A percentile compares a stretch with the other conserved stretches of the same genome.
Conservation (phyloP, 2,888 invertebrate genomes). For the Globia sparganii region DNA sequence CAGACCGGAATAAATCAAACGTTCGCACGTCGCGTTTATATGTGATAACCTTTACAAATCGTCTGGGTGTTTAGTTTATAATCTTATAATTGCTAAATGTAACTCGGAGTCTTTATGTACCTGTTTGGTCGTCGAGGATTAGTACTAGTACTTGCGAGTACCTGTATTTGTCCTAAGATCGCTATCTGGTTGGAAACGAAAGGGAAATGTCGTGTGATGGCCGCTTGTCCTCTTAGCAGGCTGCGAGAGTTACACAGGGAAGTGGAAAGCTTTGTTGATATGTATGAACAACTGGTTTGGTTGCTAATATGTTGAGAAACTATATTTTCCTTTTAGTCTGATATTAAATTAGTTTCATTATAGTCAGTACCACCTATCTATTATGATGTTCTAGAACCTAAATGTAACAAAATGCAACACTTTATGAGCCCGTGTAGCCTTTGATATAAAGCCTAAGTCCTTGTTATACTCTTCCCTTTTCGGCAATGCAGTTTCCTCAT, state of each 20-base stretch:
- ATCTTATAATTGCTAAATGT: slow-evolving; percentile 54
- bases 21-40: background rate
- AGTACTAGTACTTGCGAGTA: slow-evolving; percentile 15
- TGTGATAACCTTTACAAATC: slow-evolving; percentile 1
- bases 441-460: background rate
- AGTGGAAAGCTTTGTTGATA: slow-evolving; percentile 14
- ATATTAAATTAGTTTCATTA: background rate
- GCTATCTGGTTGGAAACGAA: slow-evolving; percentile 53
- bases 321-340: background rate
- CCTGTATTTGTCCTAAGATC: slow-evolving; percentile 33
- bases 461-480: background rate
- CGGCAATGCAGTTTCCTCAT: background rate
- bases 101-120: slow-evolving; percentile 22
- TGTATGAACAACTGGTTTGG: slow-evolving; percentile 24
- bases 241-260: slow-evolving; percentile 22
- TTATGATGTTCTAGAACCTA: background rate
- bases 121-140: slow-evolving; percentile 40
- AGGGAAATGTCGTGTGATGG: slow-evolving; percentile 47
- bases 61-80: slow-evolving; percentile 40
- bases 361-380: background rate
- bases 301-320: background rate
- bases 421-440: background rate
- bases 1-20: no score
- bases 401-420: background rate
- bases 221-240: slow-evolving; percentile 11